Conservation (phyloP, 2,113 vertebrate species). For the Myotis brandtii region DNA sequence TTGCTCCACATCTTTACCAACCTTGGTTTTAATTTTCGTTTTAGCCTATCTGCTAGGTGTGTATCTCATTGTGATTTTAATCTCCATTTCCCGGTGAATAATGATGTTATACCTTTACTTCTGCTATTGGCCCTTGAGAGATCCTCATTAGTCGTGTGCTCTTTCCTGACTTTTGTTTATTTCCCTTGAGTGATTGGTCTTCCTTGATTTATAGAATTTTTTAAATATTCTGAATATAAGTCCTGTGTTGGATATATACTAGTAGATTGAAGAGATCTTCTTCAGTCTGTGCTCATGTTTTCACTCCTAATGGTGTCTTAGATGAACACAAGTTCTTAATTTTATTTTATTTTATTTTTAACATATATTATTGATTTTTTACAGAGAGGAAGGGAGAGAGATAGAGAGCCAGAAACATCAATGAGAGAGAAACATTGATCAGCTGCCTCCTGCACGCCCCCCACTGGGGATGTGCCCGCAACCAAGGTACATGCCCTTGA, state of each 20-base stretch:
- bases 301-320: background rate
- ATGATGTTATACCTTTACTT: background rate
- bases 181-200: background rate
- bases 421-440: no score
- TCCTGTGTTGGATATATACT: background rate
- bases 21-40: background rate
- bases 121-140: background rate
- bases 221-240: background rate
- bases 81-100: background rate
- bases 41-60: background rate
- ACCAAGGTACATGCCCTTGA: no score
- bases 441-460: no score
- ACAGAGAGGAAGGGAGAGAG: no score
- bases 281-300: background rate
- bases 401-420: no score
- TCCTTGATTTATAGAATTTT: background rate
- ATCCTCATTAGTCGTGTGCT: background rate
- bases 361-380: no score
- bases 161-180: background rate
- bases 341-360: no score
- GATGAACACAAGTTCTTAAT: constrained; percentile 17
- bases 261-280: background rate
- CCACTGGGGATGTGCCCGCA: no score
- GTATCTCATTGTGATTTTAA: background rate
- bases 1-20: background rate